Conservation (phyloP, 2,113 vertebrate genomes). For the Cebus imitator region DNA sequence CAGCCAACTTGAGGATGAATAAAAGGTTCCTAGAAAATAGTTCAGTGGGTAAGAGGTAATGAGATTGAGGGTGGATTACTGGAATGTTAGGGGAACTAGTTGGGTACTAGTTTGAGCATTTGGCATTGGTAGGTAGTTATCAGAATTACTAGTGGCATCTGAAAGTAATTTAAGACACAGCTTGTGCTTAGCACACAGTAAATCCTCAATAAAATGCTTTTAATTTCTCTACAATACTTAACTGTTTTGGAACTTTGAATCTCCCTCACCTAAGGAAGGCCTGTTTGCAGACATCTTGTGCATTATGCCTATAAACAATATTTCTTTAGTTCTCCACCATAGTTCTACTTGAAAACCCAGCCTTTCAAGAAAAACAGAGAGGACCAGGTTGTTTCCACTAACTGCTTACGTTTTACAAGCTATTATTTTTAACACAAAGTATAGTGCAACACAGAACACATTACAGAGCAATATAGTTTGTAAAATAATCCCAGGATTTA, state of each 20-base stretch:
- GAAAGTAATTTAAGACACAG: background rate
- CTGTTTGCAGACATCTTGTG: background rate
- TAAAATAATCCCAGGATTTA: background rate
- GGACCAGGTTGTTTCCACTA: background rate
- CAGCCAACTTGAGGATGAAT: background rate
- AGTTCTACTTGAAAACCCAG: background rate
- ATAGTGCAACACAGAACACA: background rate
- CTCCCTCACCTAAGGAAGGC: background rate
- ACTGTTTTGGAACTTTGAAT: background rate
- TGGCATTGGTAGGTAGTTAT: background rate
- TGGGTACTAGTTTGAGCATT: background rate
- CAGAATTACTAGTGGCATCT: background rate
- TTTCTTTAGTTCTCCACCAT: background rate
- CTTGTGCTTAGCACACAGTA: background rate
- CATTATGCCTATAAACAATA: background rate
- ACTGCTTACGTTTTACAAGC: background rate
- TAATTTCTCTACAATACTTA: background rate
- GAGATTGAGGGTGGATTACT: background rate
- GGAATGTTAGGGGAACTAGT: background rate
- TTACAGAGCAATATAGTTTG: background rate
- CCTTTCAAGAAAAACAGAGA: background rate
- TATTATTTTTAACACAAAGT: background rate
- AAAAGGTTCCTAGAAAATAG: background rate
- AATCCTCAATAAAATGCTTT: background rate
- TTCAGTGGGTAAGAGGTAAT: background rate